phyloP scores from a whole-genome alignment of 1,140 invertebrate species.

The Frieseomelitta varia region DNA sequence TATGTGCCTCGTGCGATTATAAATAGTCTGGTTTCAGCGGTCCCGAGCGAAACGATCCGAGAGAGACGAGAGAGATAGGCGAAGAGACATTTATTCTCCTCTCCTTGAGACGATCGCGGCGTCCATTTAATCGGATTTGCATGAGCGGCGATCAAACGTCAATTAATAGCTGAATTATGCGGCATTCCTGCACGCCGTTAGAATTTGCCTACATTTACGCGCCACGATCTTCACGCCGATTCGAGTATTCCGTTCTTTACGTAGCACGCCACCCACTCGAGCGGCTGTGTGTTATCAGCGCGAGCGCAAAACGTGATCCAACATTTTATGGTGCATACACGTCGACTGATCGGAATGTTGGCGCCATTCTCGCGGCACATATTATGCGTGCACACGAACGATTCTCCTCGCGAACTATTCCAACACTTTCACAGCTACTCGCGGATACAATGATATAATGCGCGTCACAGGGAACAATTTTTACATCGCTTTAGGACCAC shows the following conservation, averaged over 20 bases:
- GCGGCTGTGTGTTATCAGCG: background rate
- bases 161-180: constrained; percentile 63
- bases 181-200: constrained; percentile 45
- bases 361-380: constrained; percentile 65
- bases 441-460: background rate
- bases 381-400: constrained; percentile 22
- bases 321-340: constrained; percentile 62
- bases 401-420: background rate
- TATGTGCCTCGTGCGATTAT: background rate
- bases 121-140: constrained; percentile 54
- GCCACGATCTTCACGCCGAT: background rate
- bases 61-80: background rate
- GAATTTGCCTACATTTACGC: constrained; percentile 26
- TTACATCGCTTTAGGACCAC: background rate
- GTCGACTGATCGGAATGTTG: constrained; percentile 72
- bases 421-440: background rate
- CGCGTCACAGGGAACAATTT: background rate
- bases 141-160: constrained; percentile 45
- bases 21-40: background rate
- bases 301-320: constrained; percentile 14
- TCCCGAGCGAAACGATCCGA: background rate
- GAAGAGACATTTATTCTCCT: constrained; percentile 14
- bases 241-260: background rate
- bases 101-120: background rate
- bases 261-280: constrained; percentile 35